Evolutionary conservation across 2,797 vertebrate species (phyloP), one percentile per base, ranked within the genome.

Genomic region (Takifugu ocellatus): DNA sequence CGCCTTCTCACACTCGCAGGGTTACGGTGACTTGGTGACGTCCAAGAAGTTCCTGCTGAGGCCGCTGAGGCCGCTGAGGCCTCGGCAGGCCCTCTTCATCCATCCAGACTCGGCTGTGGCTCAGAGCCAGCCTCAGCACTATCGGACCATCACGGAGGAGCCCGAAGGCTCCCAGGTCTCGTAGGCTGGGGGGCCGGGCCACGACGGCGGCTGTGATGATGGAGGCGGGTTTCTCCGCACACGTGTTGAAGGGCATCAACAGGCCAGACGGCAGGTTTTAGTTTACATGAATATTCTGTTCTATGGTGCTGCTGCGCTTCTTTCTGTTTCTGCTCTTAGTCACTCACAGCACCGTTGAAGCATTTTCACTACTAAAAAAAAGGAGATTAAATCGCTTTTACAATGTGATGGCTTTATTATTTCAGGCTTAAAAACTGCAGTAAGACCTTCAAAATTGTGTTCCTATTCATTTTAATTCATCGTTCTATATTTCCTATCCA

Each of bases 1-100:
- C 1, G 96, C 96, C n/a, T 98, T 99, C 89, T 94, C 96, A 16
- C 97, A 99, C 56, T 75, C 93, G 26, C 87, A 93, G 0, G 95
- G 97, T 56, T 98, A 94, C 1, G 96, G 96, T 1, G 90, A 92
- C 2, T 94, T 98, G 79, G 94, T 98, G 53, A 97, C 92, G 12
- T 98, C 97, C 0, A 88, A 90, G 1, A 89, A 86, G 56, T 95
- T 93, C 70, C 78, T 94, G 84, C 75, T 92, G 75, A 87, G 85
- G 16, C 77, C 79, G 84, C 75, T 92, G 75, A 87, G 85, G 16
- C 77, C 79, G 0, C 0, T 68, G 12, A 90, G 61, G 78, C 82
- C 4, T 48, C 83, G 82, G 1, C 39, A 54, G 0, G 1, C 5
- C 1, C 61, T 89, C 45, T 86, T 87, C 29, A 1, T 44, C 1